A percentile compares a stretch with the other conserved stretches of the same genome.
These are phyloP conservation scores for Stichodactyla helianthus DNA, from an alignment of 64 coral and sea anemone species.

Conservation along the genomic window DNA sequence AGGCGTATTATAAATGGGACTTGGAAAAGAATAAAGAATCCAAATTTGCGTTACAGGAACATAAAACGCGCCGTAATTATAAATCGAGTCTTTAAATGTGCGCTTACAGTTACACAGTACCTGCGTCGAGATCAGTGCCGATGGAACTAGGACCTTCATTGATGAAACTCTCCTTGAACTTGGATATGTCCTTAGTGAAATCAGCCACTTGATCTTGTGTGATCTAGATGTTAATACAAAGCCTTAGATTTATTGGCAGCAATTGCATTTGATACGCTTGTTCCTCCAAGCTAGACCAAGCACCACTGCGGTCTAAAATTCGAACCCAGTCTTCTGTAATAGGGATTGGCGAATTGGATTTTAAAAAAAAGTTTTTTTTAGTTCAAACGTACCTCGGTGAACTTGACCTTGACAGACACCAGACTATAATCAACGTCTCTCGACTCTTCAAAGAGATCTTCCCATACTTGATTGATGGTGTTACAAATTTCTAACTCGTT, in stretches of 20 bases:
- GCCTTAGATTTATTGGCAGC: background rate
- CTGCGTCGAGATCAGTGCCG: slow-evolving; percentile 88
- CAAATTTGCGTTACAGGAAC: too few relatives aligned
- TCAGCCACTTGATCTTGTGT: slow-evolving; percentile 95
- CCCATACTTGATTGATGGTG: slow-evolving; percentile 86
- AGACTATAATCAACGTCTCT: slow-evolving; percentile 84
- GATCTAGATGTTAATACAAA: slow-evolving; percentile 45
- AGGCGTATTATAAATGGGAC: too few relatives aligned
- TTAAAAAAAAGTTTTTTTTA: background rate
- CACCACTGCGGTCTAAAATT: too few relatives aligned
- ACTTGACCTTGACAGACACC: slow-evolving; percentile 94
- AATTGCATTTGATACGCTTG: too few relatives aligned
- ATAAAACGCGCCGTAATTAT: too few relatives aligned
- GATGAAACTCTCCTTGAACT: slow-evolving; percentile 94
- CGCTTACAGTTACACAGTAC: slow-evolving; percentile 9
- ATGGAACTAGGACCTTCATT: slow-evolving; percentile 86
- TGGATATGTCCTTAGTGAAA: slow-evolving; percentile 81
- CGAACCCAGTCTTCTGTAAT: background rate
- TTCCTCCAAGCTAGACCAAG: too few relatives aligned
- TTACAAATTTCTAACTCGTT: slow-evolving; percentile 76
- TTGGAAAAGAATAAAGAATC: too few relatives aligned
- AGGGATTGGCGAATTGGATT: background rate
- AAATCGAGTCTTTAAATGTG: too few relatives aligned
- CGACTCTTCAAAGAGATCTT: slow-evolving; percentile 86
- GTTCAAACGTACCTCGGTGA: slow-evolving; percentile 68